These are phyloP conservation scores for Episyrphus balteatus DNA, from an alignment of 1,140 invertebrate genomes.

Conservation along the genomic window DNA sequence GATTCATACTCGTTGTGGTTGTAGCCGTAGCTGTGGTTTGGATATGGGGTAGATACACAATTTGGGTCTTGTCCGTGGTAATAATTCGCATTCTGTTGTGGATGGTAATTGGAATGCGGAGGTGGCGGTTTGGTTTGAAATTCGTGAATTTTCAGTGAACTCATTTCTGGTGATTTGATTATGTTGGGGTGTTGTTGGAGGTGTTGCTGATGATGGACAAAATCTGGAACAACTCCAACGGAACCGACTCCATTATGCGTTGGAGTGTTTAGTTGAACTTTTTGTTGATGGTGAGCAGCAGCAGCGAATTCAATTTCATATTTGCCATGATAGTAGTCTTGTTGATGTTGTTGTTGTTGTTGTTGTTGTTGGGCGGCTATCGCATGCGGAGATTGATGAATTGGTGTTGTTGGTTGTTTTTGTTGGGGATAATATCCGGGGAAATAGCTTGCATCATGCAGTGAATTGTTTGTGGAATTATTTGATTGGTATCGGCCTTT, in stretches of 20 bases:
- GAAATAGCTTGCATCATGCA: conserved; percentile 14
- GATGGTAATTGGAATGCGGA: conserved; percentile 16
- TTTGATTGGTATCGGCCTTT: neutral
- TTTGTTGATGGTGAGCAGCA: conserved; percentile 13
- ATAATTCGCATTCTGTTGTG: conserved; percentile 17
- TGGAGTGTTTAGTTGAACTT: neutral
- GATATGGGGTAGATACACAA: neutral
- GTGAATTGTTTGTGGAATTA: neutral
- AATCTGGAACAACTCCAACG: conserved; percentile 3
- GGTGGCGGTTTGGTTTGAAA: conserved; percentile 1
- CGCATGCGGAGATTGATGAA: neutral
- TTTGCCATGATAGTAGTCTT: conserved; percentile 32
- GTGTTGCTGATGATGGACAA: conserved; percentile 1
- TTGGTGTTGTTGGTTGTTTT: conserved; percentile 15
- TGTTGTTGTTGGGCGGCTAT: conserved; percentile 12
- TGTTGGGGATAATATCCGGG: conserved; percentile 27
- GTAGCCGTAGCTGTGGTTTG: conserved; percentile 1
- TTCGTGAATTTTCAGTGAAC: conserved; percentile 3
- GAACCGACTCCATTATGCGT: neutral
- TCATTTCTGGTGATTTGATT: neutral
- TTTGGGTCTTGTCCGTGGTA: conserved; percentile 2
- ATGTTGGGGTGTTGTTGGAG: conserved; percentile 9
- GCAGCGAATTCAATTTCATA: conserved; percentile 33
- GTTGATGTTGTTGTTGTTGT: conserved; percentile 13
- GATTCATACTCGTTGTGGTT: conserved; percentile 3